Evolutionary conservation across 2,113 vertebrate genomes (phyloP), one percentile per base, ranked within the genome.

Genomic region (Sarotherodon lohbergeri): DNA sequence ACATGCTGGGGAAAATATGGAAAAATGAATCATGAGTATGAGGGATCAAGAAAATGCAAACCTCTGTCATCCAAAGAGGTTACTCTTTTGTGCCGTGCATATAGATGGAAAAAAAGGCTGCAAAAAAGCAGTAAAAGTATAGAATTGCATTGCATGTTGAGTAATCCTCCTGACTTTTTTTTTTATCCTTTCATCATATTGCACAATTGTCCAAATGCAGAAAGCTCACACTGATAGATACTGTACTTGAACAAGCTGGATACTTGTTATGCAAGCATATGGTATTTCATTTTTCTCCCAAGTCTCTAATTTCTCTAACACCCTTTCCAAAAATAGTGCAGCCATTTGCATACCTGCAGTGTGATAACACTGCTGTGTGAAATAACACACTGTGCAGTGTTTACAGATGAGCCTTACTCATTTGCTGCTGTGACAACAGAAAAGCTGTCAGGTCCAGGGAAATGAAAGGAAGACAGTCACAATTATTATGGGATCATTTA

Each of bases 291-390:
- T 71, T 59, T 52, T 66, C 82, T 84, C 43, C 32, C 12, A 50
- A 80, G 80, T 89, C 88, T 90, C 56, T 86, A 86, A 91, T 91
- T 93, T 91, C 29, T 90, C 82, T 36, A 89, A 89, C 86, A 88
- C 89, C 84, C 83, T 68, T 84, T 94, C 91, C 66, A 84, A 91
- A 95, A 93, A 95, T 95, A 94, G 92, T 86, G 41, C 78, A 29
- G 0, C 22, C 78, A 90, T 94, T 94, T 94, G 94, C 93, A 94
- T 89, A 92, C 86, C 81, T 90, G 88, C 92, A 66, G 89, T 22
- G 89, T 88, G 89, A 92, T 86, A 68, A 89, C 86, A 84, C 39
- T 46, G 81, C 57, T 83, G 89, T 93, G 92, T 89, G 83, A 91
- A 93, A 92, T 86, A 86, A 88, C 90, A 88, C 89, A 46, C 82